Percentiles rank a stretch among this genome's conserved stretches.
These are phyloP conservation scores for Dendrolimus kikuchii DNA, from an alignment of 1,140 invertebrate genomes.

Conservation along the genomic window DNA sequence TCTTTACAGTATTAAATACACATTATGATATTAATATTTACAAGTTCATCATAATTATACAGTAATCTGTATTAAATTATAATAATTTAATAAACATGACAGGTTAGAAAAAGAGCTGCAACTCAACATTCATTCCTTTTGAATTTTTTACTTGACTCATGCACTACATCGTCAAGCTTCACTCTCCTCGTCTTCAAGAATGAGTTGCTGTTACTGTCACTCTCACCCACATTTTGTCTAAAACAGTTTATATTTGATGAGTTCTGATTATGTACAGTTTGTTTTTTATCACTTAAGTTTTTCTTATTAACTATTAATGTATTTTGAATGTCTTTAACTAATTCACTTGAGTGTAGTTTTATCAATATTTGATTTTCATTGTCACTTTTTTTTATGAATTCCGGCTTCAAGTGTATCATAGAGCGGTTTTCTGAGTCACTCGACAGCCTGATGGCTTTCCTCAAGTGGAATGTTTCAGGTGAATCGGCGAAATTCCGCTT, in stretches of 20 bases:
- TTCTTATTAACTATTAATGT: constrained; percentile 62
- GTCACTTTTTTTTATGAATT: constrained; percentile 52
- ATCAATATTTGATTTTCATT: constrained; percentile 59
- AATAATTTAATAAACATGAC: constrained; percentile 63
- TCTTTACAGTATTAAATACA: constrained; percentile 66
- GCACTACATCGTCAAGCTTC: constrained; percentile 54
- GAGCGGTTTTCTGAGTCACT: constrained; percentile 61
- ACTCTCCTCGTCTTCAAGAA: constrained; percentile 57
- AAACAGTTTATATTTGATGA: constrained; percentile 61
- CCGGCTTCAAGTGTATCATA: constrained; percentile 54
- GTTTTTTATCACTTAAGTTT: constrained; percentile 62
- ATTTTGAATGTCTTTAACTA: constrained; percentile 66
- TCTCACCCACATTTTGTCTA: constrained; percentile 53
- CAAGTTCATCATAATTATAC: constrained; percentile 59
- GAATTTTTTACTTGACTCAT: constrained; percentile 61
- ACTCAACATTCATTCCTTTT: constrained; percentile 65
- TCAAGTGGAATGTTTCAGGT: constrained; percentile 49
- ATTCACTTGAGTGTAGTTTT: constrained; percentile 49
- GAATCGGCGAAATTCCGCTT: constrained; percentile 53
- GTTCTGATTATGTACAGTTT: constrained; percentile 67
- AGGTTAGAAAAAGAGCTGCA: constrained; percentile 37
- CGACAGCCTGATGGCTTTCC: constrained; percentile 57
- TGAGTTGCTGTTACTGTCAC: constrained; percentile 40
- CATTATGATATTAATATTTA: constrained; percentile 62
- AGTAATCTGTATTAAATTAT: constrained; percentile 48